These are phyloP conservation scores for Punctoribates punctum DNA, from an alignment of 2,888 invertebrate species.

Conservation along the genomic window DNA sequence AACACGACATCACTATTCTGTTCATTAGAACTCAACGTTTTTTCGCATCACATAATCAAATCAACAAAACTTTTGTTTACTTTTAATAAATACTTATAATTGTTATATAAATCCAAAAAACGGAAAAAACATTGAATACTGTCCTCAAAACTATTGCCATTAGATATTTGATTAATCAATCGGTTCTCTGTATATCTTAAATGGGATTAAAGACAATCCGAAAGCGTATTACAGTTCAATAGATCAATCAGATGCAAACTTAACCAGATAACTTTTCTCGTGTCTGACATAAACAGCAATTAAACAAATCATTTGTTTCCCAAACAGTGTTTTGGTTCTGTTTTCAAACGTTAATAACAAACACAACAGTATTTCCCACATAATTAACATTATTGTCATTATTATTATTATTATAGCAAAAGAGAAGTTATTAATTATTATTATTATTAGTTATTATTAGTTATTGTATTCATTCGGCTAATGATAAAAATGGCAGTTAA, in stretches of 20 bases:
- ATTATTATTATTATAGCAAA: constrained; percentile 7
- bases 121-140: background rate
- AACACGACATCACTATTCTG: too few species aligned
- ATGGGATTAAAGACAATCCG: background rate
- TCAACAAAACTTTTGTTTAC: background rate
- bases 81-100: background rate
- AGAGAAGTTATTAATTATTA: constrained; percentile 9
- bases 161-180: constrained; percentile 4
- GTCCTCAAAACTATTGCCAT: constrained; percentile 27
- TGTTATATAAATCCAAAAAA: background rate
- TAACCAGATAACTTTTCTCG: background rate
- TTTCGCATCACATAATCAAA: background rate
- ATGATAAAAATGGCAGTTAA: constrained; percentile 46
- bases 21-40: too few species aligned
- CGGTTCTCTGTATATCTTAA: background rate
- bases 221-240: background rate
- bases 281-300: background rate
- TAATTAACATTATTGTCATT: constrained; percentile 30
- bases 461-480: constrained; percentile 16
- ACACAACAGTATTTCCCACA: constrained; percentile 27
- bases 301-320: background rate
- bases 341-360: constrained; percentile 11
- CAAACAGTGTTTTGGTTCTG: background rate
- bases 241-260: background rate
- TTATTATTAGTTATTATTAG: background rate